Evolutionary conservation across 2,113 vertebrate species (phyloP).

Genomic region (Mellivora capensis): DNA sequence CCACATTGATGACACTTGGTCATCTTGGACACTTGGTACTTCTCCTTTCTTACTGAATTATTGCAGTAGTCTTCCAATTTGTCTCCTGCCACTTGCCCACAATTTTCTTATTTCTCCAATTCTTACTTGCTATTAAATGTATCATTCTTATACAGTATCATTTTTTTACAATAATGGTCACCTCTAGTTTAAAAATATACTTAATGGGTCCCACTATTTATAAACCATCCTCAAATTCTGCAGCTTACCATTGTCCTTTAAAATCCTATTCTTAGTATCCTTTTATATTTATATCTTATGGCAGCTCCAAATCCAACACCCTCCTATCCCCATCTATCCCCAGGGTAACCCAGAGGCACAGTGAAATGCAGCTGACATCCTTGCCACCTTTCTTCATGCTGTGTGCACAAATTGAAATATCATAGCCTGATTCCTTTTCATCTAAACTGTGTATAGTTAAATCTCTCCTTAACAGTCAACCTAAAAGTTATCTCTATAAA

Average conservation of each 20-base stretch:
- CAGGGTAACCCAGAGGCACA: background rate
- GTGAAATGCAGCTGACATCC: background rate
- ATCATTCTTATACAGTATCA: background rate
- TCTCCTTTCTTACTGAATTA: background rate
- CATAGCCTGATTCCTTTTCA: background rate
- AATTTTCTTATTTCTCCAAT: background rate
- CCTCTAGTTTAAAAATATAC: background rate
- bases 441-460: background rate
- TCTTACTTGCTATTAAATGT: background rate
- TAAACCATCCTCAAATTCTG: background rate
- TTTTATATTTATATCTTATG: background rate
- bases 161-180: background rate
- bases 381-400: background rate
- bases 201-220: background rate
- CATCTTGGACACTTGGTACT: no score
- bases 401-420: background rate
- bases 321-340: fast-evolving
- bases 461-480: background rate
- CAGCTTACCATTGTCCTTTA: background rate
- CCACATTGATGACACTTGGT: background rate
- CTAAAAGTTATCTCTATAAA: background rate
- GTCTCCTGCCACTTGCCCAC: background rate
- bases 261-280: background rate
- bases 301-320: background rate
- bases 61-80: background rate